phyloP scores from a whole-genome alignment of 2,888 invertebrate species.

The Drosophila subquinaria region DNA sequence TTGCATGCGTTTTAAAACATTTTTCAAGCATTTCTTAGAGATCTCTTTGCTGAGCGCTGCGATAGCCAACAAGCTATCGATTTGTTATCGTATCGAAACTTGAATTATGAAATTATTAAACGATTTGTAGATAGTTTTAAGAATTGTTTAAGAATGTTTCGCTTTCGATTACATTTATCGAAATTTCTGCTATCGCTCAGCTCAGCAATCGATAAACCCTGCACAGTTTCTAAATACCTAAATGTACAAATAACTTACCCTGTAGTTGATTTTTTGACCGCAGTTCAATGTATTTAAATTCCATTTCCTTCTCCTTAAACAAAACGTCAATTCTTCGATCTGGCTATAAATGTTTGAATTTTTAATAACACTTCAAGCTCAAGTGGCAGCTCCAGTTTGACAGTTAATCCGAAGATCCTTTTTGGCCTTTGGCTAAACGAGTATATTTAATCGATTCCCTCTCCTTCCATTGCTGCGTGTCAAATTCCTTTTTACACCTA shows the following conservation, averaged over 20 bases:
- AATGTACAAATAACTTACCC: constrained; percentile 19
- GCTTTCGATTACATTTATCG: not conserved
- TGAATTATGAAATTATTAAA: not conserved
- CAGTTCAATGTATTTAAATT: constrained; percentile 16
- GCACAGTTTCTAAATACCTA: constrained; percentile 21
- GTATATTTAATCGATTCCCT: constrained; percentile 4
- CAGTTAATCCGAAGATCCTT: constrained; percentile 11
- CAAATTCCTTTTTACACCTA: constrained; percentile 47
- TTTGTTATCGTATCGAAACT: not conserved
- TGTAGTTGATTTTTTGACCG: constrained; percentile 41
- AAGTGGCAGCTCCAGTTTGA: not conserved
- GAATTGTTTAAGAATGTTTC: not conserved
- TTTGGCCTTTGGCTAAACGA: constrained; percentile 9
- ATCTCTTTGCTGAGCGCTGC: constrained; percentile 29
- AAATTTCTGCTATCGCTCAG: constrained; percentile 12
- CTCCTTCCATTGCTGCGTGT: constrained; percentile 37
- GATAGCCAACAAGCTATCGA: constrained; percentile 8
- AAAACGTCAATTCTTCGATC: not conserved
- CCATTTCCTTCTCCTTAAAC: not conserved
- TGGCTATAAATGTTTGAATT: not conserved
- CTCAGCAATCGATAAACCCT: constrained; percentile 35
- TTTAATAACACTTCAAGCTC: not conserved
- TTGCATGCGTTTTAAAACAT: constrained; percentile 45
- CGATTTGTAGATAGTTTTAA: not conserved
- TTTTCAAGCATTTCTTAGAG: constrained; percentile 30